Percentiles rank a stretch among this genome's conserved stretches.
These are phyloP conservation scores for Sus scrofa DNA, from an alignment of 2,113 vertebrate species.

Conservation along the genomic window DNA sequence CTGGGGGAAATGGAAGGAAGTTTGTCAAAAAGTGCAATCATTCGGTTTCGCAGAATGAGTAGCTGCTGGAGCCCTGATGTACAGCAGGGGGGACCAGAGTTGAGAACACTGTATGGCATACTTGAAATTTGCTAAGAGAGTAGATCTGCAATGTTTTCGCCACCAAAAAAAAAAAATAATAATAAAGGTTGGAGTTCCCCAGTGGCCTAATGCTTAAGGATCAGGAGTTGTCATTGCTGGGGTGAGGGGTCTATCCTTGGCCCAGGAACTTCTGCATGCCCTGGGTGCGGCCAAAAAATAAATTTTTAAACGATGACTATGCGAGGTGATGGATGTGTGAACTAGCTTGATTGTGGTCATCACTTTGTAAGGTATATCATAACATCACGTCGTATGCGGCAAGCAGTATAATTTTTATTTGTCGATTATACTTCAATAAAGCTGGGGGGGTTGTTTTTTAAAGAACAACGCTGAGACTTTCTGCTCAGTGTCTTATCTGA, in stretches of 20 bases:
- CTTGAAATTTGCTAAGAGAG: neutral
- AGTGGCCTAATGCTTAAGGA: too few relatives aligned
- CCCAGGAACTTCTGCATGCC: too few relatives aligned
- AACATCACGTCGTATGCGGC: neutral
- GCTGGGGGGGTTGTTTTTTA: neutral
- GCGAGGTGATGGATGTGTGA: rapidly evolving
- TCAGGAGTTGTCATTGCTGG: too few relatives aligned
- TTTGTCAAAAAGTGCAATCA: neutral
- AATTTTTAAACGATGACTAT: neutral
- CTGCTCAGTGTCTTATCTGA: neutral
- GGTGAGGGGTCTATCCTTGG: too few relatives aligned
- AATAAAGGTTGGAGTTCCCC: too few relatives aligned
- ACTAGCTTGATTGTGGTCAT: neutral
- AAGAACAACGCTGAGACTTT: neutral
- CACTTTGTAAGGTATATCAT: neutral
- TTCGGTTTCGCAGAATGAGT: neutral
- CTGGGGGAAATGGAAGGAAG: neutral
- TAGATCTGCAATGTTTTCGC: neutral
- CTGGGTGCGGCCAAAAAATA: too few relatives aligned
- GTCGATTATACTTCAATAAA: neutral
- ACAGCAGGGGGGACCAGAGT: too few relatives aligned
- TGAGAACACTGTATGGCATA: neutral
- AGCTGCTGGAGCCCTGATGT: rapidly evolving
- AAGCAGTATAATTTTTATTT: neutral
- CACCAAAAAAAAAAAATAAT: neutral